phyloP scores from a whole-genome alignment of 2,888 invertebrate species.

The Caenorhabditis sp. region DNA sequence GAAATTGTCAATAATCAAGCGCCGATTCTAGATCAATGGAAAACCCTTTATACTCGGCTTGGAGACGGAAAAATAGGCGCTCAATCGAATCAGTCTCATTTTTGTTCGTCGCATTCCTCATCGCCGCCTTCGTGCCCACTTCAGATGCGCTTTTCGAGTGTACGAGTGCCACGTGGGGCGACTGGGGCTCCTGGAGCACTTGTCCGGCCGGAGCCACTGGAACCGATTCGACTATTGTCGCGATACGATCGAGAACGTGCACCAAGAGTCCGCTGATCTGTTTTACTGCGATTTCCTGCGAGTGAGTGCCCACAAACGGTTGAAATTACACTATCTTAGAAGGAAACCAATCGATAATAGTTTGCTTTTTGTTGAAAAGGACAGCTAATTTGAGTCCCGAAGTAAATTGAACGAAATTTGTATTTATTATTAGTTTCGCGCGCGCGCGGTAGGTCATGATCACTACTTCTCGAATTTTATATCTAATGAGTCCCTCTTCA shows the following conservation, averaged over 20 bases:
- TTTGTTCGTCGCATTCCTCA: conserved; percentile 2
- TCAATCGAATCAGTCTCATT: neutral
- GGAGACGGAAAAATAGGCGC: conserved; percentile 31
- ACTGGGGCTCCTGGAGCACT: conserved; percentile 45
- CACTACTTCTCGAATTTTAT: no score
- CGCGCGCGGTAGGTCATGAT: no score
- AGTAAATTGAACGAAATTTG: no score
- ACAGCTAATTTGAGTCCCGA: neutral
- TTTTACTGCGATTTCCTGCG: conserved; percentile 2
- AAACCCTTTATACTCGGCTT: conserved; percentile 24
- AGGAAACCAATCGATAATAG: neutral
- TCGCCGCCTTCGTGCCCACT: conserved; percentile 3
- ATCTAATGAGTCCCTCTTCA: conserved; percentile 21
- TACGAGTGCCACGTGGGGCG: conserved; percentile 22
- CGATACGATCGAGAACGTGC: conserved; percentile 28
- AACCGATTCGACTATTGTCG: conserved; percentile 45
- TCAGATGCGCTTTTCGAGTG: conserved; percentile 11
- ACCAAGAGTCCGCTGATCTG: conserved; percentile 7
- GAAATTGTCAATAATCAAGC: neutral
- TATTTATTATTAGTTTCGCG: no score
- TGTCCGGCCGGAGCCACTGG: conserved; percentile 39
- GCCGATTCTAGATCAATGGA: conserved; percentile 35
- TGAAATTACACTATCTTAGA: neutral
- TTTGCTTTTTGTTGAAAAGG: no score
- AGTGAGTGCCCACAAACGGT: conserved; percentile 17